Evolutionary conservation across 2,113 vertebrate genomes (phyloP), one percentile per base, ranked within the genome.

Genomic region (Peromyscus maniculatus): DNA sequence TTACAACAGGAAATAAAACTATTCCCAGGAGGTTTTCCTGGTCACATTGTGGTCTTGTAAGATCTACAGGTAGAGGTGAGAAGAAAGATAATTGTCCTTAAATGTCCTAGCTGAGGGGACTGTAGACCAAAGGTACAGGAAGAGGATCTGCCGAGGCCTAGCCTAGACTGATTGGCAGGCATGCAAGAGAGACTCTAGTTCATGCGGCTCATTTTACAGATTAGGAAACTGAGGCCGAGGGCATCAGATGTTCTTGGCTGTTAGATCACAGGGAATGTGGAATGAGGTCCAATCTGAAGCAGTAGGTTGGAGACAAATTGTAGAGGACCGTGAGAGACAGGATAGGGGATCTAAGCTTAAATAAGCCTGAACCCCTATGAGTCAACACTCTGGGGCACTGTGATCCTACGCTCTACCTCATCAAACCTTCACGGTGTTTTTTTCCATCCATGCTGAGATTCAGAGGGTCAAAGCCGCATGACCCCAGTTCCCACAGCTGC

Each of bases 401-500:
- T 5, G 16, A 9, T 22, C 12, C 19, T 46, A 1, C 0, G 26
- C 5, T 8, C 43, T 12, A 16, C 7, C 59, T 89, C 66, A 4
- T 39, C 49, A 36, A n/a, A 52, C 46, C 83, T 77, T 89, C 69
- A 24, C 1, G 0, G 0, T 21, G 33, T 77, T 39, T 15, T 15
- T 57, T 46, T 55, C 92, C 91, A 69, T 91, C 90, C 78, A 57
- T 89, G 89, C 82, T 74, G 71, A 96, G 78, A 75, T 55, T 74
- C 28, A 67, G 52, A 62, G 57, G 11, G 36, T 82, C 78, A 24
- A 39, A 88, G 75, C 59, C 62, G 55, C 55, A 5, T 26, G 19
- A 15, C 46, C 26, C 22, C 2, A 66, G 33, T 91, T 59, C 24
- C 16, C 49, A 13, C 0, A 62, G 39, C 87, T 59, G 21, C 8